Conservation (phyloP, 2,797 vertebrate species). For the Lophius americanus region DNA sequence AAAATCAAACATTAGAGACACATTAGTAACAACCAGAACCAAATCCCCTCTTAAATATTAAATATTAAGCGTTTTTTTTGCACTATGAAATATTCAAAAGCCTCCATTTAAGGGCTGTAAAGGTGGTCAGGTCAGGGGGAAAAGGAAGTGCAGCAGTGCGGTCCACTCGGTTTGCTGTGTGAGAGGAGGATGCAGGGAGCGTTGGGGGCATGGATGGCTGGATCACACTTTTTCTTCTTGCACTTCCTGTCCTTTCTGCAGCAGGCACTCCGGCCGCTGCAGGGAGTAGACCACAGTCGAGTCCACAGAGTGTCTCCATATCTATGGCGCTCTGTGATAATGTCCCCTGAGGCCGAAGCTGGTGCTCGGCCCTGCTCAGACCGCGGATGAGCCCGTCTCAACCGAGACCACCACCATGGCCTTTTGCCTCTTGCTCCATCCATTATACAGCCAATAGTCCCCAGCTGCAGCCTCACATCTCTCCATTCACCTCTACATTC, state of each 20-base stretch:
- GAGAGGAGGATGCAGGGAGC: slow-evolving; percentile 30
- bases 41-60: slow-evolving; percentile 69
- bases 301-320: slow-evolving; percentile 70
- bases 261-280: slow-evolving; percentile 54
- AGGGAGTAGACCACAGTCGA: slow-evolving; percentile 64
- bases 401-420: slow-evolving; percentile 49
- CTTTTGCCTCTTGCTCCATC: slow-evolving; percentile 61
- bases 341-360: slow-evolving; percentile 72
- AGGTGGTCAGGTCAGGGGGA: slow-evolving; percentile 63
- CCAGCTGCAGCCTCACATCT: slow-evolving; percentile 60
- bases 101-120: slow-evolving; percentile 65
- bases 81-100: slow-evolving; percentile 72
- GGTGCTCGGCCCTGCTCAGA: slow-evolving; percentile 42
- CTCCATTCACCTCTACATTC: slow-evolving; percentile 48
- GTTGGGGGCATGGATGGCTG: slow-evolving; percentile 37
- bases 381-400: slow-evolving; percentile 41
- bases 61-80: slow-evolving; percentile 70
- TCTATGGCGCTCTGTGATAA: slow-evolving; percentile 76
- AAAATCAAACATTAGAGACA: slow-evolving; percentile 61
- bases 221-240: slow-evolving; percentile 48
- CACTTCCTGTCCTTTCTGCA: slow-evolving; percentile 33
- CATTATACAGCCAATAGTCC: slow-evolving; percentile 72
- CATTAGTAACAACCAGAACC: slow-evolving; percentile 58
- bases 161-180: slow-evolving; percentile 32
- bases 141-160: slow-evolving; percentile 21